A percentile compares a stretch with the other conserved stretches of the same genome.
Conservation (phyloP, 2,888 invertebrate species). For the Drosophila rellima region DNA sequence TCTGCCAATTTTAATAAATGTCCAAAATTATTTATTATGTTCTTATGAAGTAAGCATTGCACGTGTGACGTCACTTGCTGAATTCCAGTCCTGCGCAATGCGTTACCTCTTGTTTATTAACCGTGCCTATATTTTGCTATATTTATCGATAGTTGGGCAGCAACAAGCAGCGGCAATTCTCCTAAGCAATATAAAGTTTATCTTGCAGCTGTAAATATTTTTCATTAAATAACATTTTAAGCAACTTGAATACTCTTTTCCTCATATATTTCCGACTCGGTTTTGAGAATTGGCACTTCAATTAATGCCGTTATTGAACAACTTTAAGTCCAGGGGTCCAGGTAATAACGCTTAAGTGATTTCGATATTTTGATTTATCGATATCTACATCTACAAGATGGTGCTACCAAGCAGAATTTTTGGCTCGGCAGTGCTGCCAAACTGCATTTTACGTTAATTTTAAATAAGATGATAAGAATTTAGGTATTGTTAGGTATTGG, state of each 20-base stretch:
- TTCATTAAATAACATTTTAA: neutral
- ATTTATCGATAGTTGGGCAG: slow-evolving; percentile 31
- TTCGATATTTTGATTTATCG: neutral
- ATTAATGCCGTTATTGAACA: neutral
- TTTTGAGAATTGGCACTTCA: neutral
- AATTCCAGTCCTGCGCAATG: neutral
- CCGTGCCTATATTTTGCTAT: neutral
- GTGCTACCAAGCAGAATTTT: slow-evolving; percentile 2
- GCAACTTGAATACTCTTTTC: neutral
- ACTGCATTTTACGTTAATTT: neutral
- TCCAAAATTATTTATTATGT: neutral
- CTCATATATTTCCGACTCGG: neutral
- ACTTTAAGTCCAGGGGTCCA: neutral
- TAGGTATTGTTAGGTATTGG: slow-evolving; percentile 33
- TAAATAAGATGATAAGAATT: neutral
- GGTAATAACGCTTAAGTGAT: neutral
- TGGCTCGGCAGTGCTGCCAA: slow-evolving; percentile 16
- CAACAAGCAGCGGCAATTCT: neutral
- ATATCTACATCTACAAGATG: neutral
- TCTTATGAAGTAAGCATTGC: too few relatives aligned
- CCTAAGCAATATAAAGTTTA: neutral
- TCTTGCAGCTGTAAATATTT: too few relatives aligned
- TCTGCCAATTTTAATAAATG: neutral
- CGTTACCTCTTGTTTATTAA: slow-evolving; percentile 1
- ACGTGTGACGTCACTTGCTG: slow-evolving; percentile 33